phyloP scores from a whole-genome alignment of 2,797 vertebrate genomes.

The Trachops cirrhosus region DNA sequence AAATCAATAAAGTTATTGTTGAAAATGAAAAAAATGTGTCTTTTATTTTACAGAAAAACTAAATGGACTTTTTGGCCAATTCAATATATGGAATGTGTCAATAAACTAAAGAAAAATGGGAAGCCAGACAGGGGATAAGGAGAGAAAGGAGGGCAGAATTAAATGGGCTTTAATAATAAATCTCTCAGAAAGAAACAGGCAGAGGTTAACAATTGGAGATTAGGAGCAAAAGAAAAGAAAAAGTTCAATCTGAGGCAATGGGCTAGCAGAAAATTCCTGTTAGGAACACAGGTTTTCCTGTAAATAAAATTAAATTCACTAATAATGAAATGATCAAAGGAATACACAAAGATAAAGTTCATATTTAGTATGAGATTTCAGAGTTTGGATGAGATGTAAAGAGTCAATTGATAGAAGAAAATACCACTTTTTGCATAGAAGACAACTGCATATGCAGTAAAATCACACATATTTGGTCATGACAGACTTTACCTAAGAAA shows the following conservation, averaged over 20 bases:
- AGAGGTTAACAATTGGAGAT: neutral
- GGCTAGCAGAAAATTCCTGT: conserved; percentile 23
- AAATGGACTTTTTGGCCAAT: too few relatives aligned
- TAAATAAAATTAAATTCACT: conserved; percentile 27
- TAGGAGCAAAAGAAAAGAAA: neutral
- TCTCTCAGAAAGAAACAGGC: neutral
- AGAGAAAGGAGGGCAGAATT: conserved; percentile 36
- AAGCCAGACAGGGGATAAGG: neutral
- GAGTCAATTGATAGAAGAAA: conserved; percentile 11
- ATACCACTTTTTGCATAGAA: neutral
- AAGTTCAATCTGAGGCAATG: neutral
- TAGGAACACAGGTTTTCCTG: neutral
- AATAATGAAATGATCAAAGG: conserved; percentile 14
- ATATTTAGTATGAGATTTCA: conserved; percentile 33
- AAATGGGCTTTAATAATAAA: neutral
- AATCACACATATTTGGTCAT: neutral
- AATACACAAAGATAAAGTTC: neutral
- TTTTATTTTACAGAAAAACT: too few relatives aligned
- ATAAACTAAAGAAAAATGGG: neutral
- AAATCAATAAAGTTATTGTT: too few relatives aligned
- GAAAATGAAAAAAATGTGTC: too few relatives aligned
- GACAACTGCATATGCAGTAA: neutral
- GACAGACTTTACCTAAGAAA: conserved; percentile 6
- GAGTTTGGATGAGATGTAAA: neutral
- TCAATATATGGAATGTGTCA: neutral